These are phyloP conservation scores for Agapostemon virescens DNA, from an alignment of 2,888 invertebrate species.

Conservation along the genomic window DNA sequence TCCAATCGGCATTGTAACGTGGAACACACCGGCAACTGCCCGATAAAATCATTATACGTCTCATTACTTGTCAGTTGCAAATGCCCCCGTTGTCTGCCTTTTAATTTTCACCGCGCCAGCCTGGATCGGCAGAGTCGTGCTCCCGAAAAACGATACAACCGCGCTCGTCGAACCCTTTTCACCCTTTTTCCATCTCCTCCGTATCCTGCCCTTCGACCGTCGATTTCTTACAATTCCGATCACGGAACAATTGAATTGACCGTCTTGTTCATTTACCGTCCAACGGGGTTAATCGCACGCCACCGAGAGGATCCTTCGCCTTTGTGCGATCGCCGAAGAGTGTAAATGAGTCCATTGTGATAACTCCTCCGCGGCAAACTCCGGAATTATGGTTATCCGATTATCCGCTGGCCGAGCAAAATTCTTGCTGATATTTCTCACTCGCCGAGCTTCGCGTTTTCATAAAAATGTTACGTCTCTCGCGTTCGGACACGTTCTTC, in stretches of 20 bases:
- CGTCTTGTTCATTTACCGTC: constrained; percentile 1
- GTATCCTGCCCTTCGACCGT: neutral
- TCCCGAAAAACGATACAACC: constrained; percentile 17
- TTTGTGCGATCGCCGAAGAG: constrained; percentile 6
- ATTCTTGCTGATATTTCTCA: neutral
- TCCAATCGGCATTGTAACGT: constrained; percentile 72
- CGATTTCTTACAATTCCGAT: constrained; percentile 22
- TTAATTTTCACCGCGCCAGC: constrained; percentile 61
- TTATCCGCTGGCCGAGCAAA: constrained; percentile 4
- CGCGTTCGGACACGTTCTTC: neutral
- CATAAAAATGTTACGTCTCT: neutral
- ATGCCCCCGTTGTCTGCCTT: constrained; percentile 66
- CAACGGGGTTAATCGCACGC: constrained; percentile 2
- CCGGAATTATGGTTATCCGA: constrained; percentile 1
- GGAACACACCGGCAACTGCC: constrained; percentile 70
- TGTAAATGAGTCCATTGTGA: constrained; percentile 17
- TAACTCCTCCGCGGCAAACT: neutral
- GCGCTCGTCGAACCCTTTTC: neutral
- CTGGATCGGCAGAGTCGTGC: constrained; percentile 51
- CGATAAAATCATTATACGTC: constrained; percentile 75
- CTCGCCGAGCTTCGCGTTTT: neutral
- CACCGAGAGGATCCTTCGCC: neutral
- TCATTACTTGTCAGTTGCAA: constrained; percentile 73
- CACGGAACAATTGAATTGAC: constrained; percentile 14
- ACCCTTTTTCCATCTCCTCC: neutral